phyloP scores from a whole-genome alignment of 2,113 vertebrate genomes.

The Myxocyprinus asiaticus region DNA sequence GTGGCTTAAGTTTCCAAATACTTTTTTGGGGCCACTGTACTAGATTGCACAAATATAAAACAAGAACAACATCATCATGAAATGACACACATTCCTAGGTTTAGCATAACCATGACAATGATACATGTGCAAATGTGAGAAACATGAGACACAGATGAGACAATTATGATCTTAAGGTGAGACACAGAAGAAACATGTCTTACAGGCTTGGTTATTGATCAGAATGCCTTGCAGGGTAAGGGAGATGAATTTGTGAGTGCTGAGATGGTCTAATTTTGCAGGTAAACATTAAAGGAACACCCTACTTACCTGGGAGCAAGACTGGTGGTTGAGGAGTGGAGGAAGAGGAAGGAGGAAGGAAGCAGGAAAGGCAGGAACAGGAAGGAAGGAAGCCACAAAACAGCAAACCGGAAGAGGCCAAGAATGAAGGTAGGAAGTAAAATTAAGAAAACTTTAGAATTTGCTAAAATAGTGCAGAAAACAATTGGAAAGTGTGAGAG shows the following conservation, averaged over 20 bases:
- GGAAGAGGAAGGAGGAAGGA: conserved; percentile 53
- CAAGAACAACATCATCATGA: neutral
- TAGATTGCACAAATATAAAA: neutral
- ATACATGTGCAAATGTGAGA: neutral
- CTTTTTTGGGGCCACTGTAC: neutral
- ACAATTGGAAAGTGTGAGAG: neutral
- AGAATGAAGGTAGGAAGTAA: conserved; percentile 52
- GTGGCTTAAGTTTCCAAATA: too few species aligned
- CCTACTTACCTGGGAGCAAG: conserved; percentile 86
- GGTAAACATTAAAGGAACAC: neutral
- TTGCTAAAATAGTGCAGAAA: conserved; percentile 6
- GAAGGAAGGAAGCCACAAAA: conserved; percentile 59
- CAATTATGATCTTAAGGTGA: neutral
- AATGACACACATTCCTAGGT: neutral
- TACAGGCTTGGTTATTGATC: conserved; percentile 10
- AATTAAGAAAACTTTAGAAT: conserved; percentile 36
- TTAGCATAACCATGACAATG: neutral
- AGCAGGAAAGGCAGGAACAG: conserved; percentile 53
- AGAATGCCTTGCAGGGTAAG: conserved; percentile 4
- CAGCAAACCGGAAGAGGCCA: conserved; percentile 56
- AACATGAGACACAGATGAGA: neutral
- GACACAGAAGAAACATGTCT: neutral
- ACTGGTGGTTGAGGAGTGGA: conserved; percentile 79
- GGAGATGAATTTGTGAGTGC: neutral
- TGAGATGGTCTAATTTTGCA: neutral